Percentiles rank a stretch among this genome's conserved stretches.
Evolutionary conservation across 2,113 vertebrate species (phyloP).

Genomic region (Albula glossodonta): DNA sequence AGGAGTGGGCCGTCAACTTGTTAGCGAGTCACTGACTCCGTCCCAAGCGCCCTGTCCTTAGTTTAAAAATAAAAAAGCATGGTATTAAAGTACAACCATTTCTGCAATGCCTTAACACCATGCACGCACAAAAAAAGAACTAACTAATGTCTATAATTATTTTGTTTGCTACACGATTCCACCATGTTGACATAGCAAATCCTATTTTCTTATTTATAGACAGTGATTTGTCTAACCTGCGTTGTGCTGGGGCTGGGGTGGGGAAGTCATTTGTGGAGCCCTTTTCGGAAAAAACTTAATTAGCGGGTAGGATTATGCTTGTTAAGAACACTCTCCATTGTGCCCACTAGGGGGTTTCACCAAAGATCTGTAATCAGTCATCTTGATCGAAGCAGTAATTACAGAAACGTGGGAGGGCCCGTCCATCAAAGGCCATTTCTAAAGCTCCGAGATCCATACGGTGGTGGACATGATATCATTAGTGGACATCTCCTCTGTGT

Average conservation of each 20-base stretch:
- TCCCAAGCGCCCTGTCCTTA: background rate
- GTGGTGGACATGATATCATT: constrained; percentile 39
- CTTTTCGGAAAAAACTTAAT: constrained; percentile 34
- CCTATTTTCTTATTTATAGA: background rate
- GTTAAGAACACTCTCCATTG: constrained; percentile 28
- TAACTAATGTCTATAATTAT: background rate
- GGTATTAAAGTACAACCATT: background rate
- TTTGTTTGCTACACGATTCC: background rate
- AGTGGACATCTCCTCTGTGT: background rate
- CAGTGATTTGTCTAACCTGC: background rate
- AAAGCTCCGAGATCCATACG: constrained; percentile 15
- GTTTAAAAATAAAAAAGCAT: background rate
- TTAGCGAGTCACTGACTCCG: background rate
- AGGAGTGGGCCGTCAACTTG: background rate
- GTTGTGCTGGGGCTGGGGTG: constrained; percentile 14
- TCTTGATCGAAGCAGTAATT: constrained; percentile 45
- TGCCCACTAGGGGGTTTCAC: constrained; percentile 23
- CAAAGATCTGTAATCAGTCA: constrained; percentile 34
- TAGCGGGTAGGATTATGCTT: constrained; percentile 30
- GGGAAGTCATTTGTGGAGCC: constrained; percentile 13
- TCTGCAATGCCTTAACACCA: background rate
- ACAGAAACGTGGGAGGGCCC: constrained; percentile 30
- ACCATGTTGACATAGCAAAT: background rate
- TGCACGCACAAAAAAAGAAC: background rate
- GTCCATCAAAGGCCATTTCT: constrained; percentile 32